Base-by-base conservation (phyloP, 2,113 vertebrate species). In the Poeciliopsis prolifica region DNA sequence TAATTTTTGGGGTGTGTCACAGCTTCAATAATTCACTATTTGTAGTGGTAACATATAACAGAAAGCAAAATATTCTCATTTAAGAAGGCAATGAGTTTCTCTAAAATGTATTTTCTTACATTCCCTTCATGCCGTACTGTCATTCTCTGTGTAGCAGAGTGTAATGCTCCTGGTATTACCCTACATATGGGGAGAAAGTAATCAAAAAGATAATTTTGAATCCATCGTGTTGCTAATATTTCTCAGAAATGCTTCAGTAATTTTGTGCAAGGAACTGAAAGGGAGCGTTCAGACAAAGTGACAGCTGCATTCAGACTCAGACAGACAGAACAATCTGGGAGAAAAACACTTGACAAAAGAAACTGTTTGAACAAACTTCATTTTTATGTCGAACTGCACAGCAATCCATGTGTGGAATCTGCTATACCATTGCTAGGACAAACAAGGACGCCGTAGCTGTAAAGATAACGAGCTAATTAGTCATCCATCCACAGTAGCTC, bases 171-270 rank as follows among this genome's bases (percentile, higher is more conserved):
- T 1, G 3, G 31, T 48, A 61, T 71, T 73, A 72, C 5, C 40
- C 3, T 24, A n/a, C 24, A 8, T 61, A 66, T 70, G 71, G 29
- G 26, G 15, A 58, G n/a, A 63, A 80, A 65, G 33, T 42, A 37
- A 77, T 88, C 51, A 72, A 35, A 82, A 72, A 69, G 62, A 70
- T 40, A 26, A 37, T 77, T 88, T 79, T 81, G 42, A 74, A 71
- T 68, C 35, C 35, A 37, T 88, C 44, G 35, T 42, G 75, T 61
- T 58, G 65, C 29, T 74, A 78, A 74, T 76, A 29, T 44, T 5
- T 26, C 67, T 68, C 35, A 81, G 51, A 76, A 69, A 77, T 28
- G 70, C 74, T 68, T 69, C 54, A 15, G 63, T 28, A 66, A 58
- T 19, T 84, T 69, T 54, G 3, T 42, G 29, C 11, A 5, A 71